Evolutionary conservation across 2,797 vertebrate genomes (phyloP), one percentile per base, ranked within the genome.

Genomic region (Sebastes oblongus): DNA sequence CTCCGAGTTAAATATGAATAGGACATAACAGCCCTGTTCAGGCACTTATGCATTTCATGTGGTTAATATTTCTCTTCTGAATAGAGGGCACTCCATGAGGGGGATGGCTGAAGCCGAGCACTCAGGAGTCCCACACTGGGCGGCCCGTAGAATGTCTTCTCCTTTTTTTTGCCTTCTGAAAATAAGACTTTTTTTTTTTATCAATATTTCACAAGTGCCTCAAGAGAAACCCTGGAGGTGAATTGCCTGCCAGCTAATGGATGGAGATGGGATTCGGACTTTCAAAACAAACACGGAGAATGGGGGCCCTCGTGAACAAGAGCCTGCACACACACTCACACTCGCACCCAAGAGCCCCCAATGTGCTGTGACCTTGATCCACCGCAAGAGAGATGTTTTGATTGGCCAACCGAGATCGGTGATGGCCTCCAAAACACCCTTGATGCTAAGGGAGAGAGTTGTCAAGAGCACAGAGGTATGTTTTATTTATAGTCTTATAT

Each of bases 121-220:
- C 93, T 95, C 91, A 93, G 88, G 91, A 93, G 91, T 93, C 87
- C 91, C 92, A 83, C 91, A 86, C 89, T 74, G 85, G 90, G 90
- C 89, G 83, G 86, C 87, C 82, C 86, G 58, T 75, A 71, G 83
- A 92, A 90, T 39, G 89, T 84, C 92, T 91, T 86, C 85, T 66
- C 83, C 75, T 82, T 0, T 85, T 85, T 85, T 93, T 87, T 75
- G 85, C 88, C 81, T 90, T 92, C 93, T 94, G 92, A 95, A 96
- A 95, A 94, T 92, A 95, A 87, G 88, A 92, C 89, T 89, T 86
- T 78, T 86, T 86, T 24, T 84, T 84, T 85, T 91, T 85, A 99
- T 99, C 97, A 99, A 99, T 99, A 98, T 99, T 99, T 99, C 97
- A 99, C 96, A 96, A 97, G 97, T 96, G 97, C 98, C 97, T 96